These are phyloP conservation scores for Sipha maydis DNA, from an alignment of 2,888 invertebrate genomes.

Conservation along the genomic window DNA sequence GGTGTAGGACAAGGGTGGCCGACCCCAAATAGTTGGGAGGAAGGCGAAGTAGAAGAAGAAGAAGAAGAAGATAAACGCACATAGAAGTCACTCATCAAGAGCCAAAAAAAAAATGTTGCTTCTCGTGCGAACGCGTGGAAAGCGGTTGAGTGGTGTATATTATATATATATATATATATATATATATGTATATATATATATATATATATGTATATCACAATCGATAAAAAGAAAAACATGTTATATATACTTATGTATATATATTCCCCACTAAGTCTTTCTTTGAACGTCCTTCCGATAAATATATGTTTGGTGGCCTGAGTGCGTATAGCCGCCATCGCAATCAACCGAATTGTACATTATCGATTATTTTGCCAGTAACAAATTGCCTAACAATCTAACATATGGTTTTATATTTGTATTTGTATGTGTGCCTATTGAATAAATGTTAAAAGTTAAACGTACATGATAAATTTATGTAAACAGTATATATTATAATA, in stretches of 20 bases:
- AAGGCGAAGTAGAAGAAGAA: too few species aligned
- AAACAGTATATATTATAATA: too few species aligned
- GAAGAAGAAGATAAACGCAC: too few species aligned
- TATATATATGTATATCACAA: background rate
- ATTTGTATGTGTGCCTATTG: background rate
- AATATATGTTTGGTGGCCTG: background rate
- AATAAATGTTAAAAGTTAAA: too few species aligned
- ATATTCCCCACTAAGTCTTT: background rate
- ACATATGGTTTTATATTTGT: background rate
- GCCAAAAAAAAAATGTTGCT: background rate
- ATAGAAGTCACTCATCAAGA: background rate
- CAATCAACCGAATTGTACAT: constrained; percentile 41
- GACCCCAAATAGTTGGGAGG: too few species aligned
- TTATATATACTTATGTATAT: background rate
- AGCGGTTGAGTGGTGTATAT: background rate
- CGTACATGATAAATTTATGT: too few species aligned
- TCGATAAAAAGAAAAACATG: constrained; percentile 17
- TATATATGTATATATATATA: constrained; percentile 1
- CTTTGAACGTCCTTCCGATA: background rate
- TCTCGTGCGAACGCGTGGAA: background rate
- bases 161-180: too few species aligned
- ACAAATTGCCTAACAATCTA: constrained; percentile 11
- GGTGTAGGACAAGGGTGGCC: too few species aligned
- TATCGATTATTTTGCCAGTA: constrained; percentile 32
- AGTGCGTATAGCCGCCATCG: constrained; percentile 3